These are phyloP conservation scores for Daubentonia madagascariensis DNA, from an alignment of 2,113 vertebrate genomes.

Conservation along the genomic window DNA sequence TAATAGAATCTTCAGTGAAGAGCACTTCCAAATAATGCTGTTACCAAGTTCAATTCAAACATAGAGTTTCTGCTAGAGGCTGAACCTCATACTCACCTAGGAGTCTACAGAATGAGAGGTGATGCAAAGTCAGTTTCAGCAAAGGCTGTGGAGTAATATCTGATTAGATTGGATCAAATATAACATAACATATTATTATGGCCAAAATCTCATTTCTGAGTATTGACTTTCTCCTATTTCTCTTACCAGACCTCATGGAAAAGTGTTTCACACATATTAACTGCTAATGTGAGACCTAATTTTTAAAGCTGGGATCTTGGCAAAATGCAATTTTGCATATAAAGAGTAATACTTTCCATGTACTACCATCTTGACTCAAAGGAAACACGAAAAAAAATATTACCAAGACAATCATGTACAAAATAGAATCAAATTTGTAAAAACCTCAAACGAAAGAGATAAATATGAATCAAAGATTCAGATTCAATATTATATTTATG, in stretches of 20 bases:
- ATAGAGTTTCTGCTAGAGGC: background rate
- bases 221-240: background rate
- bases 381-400: background rate
- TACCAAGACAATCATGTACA: background rate
- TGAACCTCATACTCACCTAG: background rate
- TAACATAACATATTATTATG: background rate
- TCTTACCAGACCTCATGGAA: background rate
- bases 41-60: background rate
- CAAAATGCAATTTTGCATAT: background rate
- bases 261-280: background rate
- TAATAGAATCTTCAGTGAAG: constrained; percentile 30
- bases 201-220: background rate
- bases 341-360: background rate
- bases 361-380: background rate
- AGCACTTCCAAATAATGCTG: background rate
- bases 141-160: background rate
- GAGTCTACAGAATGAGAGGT: background rate
- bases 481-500: background rate
- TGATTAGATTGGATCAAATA: background rate
- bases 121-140: background rate
- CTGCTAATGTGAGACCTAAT: background rate
- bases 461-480: background rate
- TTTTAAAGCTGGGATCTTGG: background rate
- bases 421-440: background rate
- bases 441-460: background rate